Percentiles rank a stretch among this genome's conserved stretches.
These are phyloP conservation scores for Polypterus senegalus DNA, from an alignment of 2,113 vertebrate genomes.

Conservation along the genomic window DNA sequence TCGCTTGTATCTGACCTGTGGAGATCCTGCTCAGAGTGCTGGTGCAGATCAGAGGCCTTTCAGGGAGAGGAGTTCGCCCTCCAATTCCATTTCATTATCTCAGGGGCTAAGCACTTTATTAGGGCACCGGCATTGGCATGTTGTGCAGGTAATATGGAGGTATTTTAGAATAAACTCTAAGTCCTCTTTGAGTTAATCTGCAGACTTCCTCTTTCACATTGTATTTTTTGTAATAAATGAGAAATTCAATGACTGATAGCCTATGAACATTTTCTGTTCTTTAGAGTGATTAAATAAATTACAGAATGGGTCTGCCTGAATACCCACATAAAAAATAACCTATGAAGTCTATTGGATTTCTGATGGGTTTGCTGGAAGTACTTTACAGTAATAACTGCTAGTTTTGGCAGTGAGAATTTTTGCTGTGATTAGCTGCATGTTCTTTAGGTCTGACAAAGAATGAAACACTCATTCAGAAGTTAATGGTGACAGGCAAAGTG, in stretches of 20 bases:
- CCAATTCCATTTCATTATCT: conserved; percentile 60
- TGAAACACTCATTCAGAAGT: no score
- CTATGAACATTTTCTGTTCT: no score
- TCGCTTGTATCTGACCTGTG: conserved; percentile 89
- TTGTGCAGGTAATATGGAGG: conserved; percentile 72
- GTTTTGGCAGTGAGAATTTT: no score
- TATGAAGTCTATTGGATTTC: no score
- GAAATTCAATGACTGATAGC: conserved; percentile 22
- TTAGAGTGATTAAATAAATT: no score
- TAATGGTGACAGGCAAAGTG: no score
- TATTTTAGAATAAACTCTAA: conserved; percentile 20
- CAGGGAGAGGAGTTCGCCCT: conserved; percentile 50
- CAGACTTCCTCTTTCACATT: conserved; percentile 23
- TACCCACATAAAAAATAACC: no score
- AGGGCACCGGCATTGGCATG: conserved; percentile 96
- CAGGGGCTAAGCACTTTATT: conserved; percentile 98
- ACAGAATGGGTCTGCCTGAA: no score
- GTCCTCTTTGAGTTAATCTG: conserved; percentile 21
- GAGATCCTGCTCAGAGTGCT: conserved; percentile 64
- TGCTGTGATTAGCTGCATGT: no score
- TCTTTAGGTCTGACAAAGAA: no score
- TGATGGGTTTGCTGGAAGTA: no score
- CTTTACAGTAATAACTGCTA: no score
- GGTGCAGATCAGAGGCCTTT: conserved; percentile 39
- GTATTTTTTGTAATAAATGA: conserved; percentile 34